phyloP scores from a whole-genome alignment of 2,797 vertebrate species.

The Pteropus rufus region DNA sequence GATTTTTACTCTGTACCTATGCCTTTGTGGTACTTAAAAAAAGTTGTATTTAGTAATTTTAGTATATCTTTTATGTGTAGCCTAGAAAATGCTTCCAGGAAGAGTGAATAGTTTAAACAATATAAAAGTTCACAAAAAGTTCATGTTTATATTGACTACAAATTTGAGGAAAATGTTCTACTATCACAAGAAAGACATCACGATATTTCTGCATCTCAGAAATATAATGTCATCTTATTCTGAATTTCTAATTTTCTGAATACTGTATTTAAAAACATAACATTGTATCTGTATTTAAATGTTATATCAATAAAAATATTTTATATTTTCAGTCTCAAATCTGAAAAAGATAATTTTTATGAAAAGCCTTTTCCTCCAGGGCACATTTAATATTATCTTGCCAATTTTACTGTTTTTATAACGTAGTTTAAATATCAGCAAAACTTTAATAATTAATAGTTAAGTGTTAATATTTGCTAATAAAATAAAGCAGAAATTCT shows the following conservation, averaged over 20 bases:
- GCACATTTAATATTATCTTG: neutral
- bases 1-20: neutral
- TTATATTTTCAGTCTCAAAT: neutral
- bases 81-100: neutral
- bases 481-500: neutral
- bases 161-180: neutral
- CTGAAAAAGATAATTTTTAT: neutral
- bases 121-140: neutral
- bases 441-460: neutral
- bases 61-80: neutral
- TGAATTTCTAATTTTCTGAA: slow-evolving; percentile 41
- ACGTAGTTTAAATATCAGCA: neutral
- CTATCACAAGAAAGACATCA: neutral
- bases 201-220: neutral
- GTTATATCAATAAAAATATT: neutral
- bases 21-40: neutral
- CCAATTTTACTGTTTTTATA: neutral
- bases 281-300: neutral
- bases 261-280: slow-evolving; percentile 47
- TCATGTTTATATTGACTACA: neutral
- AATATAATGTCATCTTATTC: neutral
- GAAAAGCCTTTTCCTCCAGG: neutral
- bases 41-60: neutral
- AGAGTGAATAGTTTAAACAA: neutral
- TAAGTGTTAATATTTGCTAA: slow-evolving; percentile 10